Conservation (phyloP, 2,888 invertebrate genomes). For the Rotaria socialis region DNA sequence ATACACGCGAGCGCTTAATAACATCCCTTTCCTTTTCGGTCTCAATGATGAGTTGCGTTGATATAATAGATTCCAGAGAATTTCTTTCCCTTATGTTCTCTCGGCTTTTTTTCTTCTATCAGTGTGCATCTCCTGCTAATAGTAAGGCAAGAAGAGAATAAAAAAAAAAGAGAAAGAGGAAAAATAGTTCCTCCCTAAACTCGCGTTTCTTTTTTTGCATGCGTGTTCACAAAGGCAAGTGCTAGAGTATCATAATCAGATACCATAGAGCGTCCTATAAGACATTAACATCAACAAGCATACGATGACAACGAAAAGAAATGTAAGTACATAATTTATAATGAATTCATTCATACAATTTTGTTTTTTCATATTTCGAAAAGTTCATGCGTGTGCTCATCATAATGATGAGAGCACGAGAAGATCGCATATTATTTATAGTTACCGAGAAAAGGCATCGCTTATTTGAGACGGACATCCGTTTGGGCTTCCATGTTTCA, state of each 20-base stretch:
- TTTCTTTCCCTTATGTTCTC: slow-evolving; percentile 18
- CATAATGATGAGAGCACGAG: background rate
- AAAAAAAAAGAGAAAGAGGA: background rate
- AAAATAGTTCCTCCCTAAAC: background rate
- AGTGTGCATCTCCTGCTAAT: background rate
- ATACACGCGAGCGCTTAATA: background rate
- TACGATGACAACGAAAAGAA: background rate
- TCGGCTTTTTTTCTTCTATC: background rate
- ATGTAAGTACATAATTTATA: background rate
- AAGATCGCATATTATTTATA: background rate
- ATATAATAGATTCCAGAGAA: slow-evolving; percentile 8
- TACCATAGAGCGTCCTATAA: background rate
- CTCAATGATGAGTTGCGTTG: background rate
- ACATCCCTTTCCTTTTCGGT: slow-evolving; percentile 2
- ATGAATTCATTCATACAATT: background rate
- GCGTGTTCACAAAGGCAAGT: background rate
- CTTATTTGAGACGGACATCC: slow-evolving; percentile 19
- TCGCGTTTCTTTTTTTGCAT: slow-evolving; percentile 1
- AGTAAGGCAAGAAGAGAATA: background rate
- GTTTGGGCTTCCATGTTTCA: background rate
- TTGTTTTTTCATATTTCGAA: background rate
- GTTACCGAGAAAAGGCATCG: background rate
- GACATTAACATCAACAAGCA: background rate
- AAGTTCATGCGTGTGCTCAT: background rate
- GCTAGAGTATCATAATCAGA: background rate